A percentile compares a stretch with the other conserved stretches of the same genome.
These are phyloP conservation scores for Lutjanus campechanus DNA, from an alignment of 2,797 vertebrate genomes.

Conservation along the genomic window DNA sequence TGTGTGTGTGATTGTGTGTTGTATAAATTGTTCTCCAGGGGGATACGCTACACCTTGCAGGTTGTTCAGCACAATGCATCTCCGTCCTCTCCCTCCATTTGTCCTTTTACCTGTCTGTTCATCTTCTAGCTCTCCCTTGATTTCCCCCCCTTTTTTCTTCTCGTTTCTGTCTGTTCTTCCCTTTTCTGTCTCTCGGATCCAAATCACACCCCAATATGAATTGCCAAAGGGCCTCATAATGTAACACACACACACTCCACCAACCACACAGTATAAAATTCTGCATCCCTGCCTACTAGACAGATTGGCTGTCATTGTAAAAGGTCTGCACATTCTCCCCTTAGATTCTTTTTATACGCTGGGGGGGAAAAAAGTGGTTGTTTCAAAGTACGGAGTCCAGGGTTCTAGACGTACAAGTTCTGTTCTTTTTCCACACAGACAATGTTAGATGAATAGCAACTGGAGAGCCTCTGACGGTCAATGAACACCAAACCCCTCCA, in stretches of 20 bases:
- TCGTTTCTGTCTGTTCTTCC: neutral
- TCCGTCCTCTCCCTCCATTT: conserved; percentile 19
- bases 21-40: conserved; percentile 57
- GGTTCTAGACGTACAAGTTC: too few species aligned
- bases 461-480: neutral
- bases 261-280: conserved; percentile 1
- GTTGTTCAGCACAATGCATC: conserved; percentile 35
- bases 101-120: conserved; percentile 33
- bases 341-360: too few species aligned
- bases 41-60: conserved; percentile 56
- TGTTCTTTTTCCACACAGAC: neutral
- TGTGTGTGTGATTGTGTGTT: conserved; percentile 33
- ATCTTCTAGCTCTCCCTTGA: neutral
- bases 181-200: conserved; percentile 5
- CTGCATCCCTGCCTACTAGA: neutral
- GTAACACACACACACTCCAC: conserved; percentile 27
- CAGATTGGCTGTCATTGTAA: neutral
- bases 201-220: conserved; percentile 22
- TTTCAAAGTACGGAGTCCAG: neutral
- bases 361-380: neutral
- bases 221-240: conserved; percentile 27
- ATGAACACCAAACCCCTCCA: neutral
- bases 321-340: neutral
- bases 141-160: neutral
- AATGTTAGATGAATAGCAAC: neutral